Base-by-base conservation (phyloP, 1,140 invertebrate genomes). In the Notospermus geniculatus region DNA sequence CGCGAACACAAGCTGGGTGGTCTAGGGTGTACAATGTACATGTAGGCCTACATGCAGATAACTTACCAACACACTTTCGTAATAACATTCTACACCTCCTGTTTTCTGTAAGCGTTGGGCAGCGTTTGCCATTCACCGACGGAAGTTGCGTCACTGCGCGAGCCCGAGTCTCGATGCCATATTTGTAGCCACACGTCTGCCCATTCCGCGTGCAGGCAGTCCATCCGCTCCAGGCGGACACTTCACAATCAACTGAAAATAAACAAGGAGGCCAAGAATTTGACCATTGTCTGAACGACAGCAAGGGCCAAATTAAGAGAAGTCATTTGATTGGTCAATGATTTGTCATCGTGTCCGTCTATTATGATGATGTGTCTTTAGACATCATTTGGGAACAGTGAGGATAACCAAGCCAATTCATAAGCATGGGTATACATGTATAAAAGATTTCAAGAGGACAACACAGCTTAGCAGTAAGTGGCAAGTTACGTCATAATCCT, bases 131-230 rank as follows among this genome's bases (percentile, higher is more conserved):
- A 45, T 71, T 71, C 19, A 60, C 46, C 5, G 71, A 73, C 11
- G 73, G 72, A 17, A 25, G 32, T 54, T 75, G 70, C 30, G 76
- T 54, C 13, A 77, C 61, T 1, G 65, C 60, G 17, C 74, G 50
- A 1, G 65, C 56, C 11, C 73, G 66, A 0, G 62, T 70, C 43
- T 70, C 65, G 2, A 63, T 60, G 13, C 77, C 75, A 52, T 71
- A 74, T 54, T 70, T 74, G 62, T 70, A 75, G n/a, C 75, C 75
- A 61, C 77, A 79, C 5, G 69, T 74, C 56, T 69, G 68, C 13
- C 74, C 71, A 43, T 76, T 69, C n/a, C 71, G 57, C 17, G 59
- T 58, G 60, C 77, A 79, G 2, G 57, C 58, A 23, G 64, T 65
- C 77, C 77, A 79, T 4, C 54, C 54, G 17, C 67, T 67, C 77